A percentile compares a stretch with the other conserved stretches of the same genome.
Evolutionary conservation across 2,113 vertebrate genomes (phyloP).

Genomic region (Lota lota): DNA sequence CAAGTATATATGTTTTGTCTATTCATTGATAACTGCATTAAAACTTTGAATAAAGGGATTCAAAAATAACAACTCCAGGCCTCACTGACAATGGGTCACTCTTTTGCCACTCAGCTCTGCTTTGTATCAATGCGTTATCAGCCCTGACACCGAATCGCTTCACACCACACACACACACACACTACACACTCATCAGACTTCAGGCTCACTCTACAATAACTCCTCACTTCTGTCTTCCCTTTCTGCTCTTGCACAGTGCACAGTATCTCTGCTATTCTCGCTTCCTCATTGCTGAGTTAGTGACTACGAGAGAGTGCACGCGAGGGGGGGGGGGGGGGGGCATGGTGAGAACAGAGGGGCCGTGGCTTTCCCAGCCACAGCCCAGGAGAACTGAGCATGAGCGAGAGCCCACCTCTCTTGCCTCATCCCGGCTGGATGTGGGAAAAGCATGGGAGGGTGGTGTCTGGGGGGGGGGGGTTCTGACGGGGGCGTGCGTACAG

Average conservation of each 20-base stretch:
- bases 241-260: not conserved
- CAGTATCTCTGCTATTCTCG: not conserved
- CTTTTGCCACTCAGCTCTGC: slow-evolving; percentile 11
- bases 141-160: slow-evolving; percentile 17
- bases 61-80: slow-evolving; percentile 5
- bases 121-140: slow-evolving; percentile 30
- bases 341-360: slow-evolving; percentile 75
- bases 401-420: slow-evolving; percentile 52
- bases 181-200: slow-evolving; percentile 13
- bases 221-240: slow-evolving; percentile 2
- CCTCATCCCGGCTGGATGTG: slow-evolving; percentile 63
- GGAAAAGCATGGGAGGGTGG: slow-evolving; percentile 71
- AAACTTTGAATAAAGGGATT: not conserved
- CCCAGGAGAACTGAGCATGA: slow-evolving; percentile 64
- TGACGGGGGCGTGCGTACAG: slow-evolving; percentile 43
- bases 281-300: slow-evolving; percentile 38
- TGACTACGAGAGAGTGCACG: slow-evolving; percentile 23
- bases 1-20: too few species aligned
- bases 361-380: slow-evolving; percentile 75
- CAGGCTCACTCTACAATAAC: slow-evolving; percentile 8
- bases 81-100: slow-evolving; percentile 9
- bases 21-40: too few species aligned
- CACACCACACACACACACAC: slow-evolving; percentile 24
- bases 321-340: slow-evolving; percentile 22
- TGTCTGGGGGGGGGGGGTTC: slow-evolving; percentile 2